Evolutionary conservation across 2,797 vertebrate genomes (phyloP), one percentile per base, ranked within the genome.

Genomic region (Paramormyrops hopkinsi): DNA sequence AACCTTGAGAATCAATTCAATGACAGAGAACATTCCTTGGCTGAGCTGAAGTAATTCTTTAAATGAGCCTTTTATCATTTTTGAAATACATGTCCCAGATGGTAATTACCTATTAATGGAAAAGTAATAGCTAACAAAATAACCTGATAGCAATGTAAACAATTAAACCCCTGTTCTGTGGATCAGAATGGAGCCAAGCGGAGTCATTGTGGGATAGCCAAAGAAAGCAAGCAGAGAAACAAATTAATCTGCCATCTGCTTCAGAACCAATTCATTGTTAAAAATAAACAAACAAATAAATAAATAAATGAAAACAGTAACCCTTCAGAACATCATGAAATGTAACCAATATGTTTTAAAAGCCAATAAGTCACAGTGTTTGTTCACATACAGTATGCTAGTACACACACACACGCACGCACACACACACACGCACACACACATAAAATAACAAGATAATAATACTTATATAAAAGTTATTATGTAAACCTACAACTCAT

Each of bases 91-190:
- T 92, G 90, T 95, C 90, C 92, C 91, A 92, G 90, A 92, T 93
- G 93, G 92, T 93, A 94, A 95, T 91, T 90, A 91, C 89, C 92
- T 92, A 84, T 91, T 92, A 93, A 94, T 93, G 90, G 91, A 93
- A 89, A 90, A 93, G 90, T 88, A 92, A 93, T 89, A 86, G 91
- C 85, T 90, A 91, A 91, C 90, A 92, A 92, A 93, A 93, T 87
- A 92, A 94, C 92, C 91, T 88, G 91, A 88, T 89, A 85, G 89
- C 87, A 92, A 76, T 87, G 90, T 90, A 91, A 91, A 93, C 88
- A 91, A 92, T 92, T 92, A 88, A 91, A 90, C 90, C 82, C 86
- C 89, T 90, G 89, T 69, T 91, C 85, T 84, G 86, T 90, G 53
- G 84, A 86, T 92, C 76, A 89, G 89, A 89, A 88, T 79, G 14